A percentile compares a stretch with the other conserved stretches of the same genome.
Evolutionary conservation across 2,797 vertebrate genomes (phyloP).

Genomic region (Avahi laniger): DNA sequence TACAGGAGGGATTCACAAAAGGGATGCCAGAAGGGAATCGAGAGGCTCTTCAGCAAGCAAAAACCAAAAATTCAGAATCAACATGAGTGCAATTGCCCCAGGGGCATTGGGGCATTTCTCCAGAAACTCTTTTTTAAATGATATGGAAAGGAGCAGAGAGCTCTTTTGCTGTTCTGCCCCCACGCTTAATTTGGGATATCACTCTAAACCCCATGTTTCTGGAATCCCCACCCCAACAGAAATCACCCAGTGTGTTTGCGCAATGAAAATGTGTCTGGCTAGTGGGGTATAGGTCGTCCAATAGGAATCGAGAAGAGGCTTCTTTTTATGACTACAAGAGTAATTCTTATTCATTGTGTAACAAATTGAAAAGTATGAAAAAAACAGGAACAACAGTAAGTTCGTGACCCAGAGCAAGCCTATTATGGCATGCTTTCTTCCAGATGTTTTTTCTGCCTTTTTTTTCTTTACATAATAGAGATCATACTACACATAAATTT

Average conservation of each 20-base stretch:
- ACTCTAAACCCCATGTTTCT: not conserved
- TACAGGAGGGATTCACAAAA: not conserved
- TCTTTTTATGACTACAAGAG: not conserved
- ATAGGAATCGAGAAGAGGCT: not conserved
- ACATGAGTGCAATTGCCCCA: not conserved
- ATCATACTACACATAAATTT: not conserved
- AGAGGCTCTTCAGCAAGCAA: not conserved
- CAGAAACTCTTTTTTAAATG: not conserved
- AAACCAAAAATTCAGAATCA: not conserved
- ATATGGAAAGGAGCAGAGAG: not conserved
- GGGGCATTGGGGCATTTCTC: not conserved
- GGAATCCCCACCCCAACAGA: not conserved
- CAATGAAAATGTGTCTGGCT: not conserved
- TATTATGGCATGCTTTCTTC: not conserved
- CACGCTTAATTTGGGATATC: not conserved
- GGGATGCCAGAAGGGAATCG: not conserved
- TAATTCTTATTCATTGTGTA: slow-evolving; percentile 1
- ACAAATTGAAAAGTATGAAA: not conserved
- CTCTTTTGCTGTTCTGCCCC: not conserved
- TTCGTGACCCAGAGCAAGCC: not conserved
- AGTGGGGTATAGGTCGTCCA: not conserved
- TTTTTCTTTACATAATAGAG: not conserved
- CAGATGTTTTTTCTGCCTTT: not conserved
- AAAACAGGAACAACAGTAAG: not conserved
- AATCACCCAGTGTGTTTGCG: slow-evolving; percentile 9